phyloP scores from a whole-genome alignment of 2,113 vertebrate species.

The Benitochromis conjunctus region DNA sequence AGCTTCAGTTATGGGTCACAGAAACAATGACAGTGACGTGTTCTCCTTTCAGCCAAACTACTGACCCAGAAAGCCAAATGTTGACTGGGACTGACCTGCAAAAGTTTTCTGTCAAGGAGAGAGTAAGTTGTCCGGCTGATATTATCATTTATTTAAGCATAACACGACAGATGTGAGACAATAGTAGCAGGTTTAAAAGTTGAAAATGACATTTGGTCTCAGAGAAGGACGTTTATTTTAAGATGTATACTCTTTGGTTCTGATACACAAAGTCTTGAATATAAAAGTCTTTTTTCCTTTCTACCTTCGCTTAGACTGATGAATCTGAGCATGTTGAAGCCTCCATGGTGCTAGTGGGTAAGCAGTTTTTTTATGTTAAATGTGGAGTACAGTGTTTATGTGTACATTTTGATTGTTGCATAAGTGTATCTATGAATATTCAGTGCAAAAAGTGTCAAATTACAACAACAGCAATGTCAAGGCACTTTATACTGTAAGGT shows the following conservation, averaged over 20 bases:
- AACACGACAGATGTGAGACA: not conserved
- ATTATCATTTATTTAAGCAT: not conserved
- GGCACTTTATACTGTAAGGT: not conserved
- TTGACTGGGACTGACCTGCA: constrained; percentile 66
- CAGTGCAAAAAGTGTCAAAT: not conserved
- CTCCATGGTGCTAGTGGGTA: constrained; percentile 86
- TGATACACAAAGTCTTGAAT: not conserved
- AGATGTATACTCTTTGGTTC: not conserved
- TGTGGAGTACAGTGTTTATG: not conserved
- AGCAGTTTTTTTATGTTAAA: constrained; percentile 36
- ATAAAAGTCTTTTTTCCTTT: not conserved
- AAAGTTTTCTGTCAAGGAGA: constrained; percentile 62
- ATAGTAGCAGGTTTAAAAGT: not conserved
- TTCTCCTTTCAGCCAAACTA: constrained; percentile 50
- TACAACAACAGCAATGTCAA: not conserved
- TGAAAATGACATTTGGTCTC: not conserved
- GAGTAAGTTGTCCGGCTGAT: constrained; percentile 37
- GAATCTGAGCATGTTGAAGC: constrained; percentile 77
- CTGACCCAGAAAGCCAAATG: constrained; percentile 59
- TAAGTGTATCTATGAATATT: not conserved
- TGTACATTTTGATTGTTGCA: not conserved
- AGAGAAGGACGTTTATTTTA: not conserved
- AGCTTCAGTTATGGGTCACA: not conserved
- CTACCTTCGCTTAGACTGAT: constrained; percentile 55
- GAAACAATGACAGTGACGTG: not conserved